Conservation (phyloP, 2,888 invertebrate genomes). For the Automeris io region DNA sequence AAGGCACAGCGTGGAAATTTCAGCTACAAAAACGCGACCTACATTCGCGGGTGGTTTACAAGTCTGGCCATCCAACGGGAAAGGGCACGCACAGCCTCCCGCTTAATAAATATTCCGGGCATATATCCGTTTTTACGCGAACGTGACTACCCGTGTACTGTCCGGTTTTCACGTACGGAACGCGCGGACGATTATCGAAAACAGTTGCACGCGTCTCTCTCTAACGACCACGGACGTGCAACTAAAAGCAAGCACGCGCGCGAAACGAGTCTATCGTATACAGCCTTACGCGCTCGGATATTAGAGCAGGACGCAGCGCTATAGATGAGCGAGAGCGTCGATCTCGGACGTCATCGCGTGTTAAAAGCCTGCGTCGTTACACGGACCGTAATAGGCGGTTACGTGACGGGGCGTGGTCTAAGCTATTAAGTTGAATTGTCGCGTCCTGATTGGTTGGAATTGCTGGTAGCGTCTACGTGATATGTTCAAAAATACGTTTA, state of each 20-base stretch:
- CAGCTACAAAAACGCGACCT: conserved; percentile 51
- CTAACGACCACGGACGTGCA: conserved; percentile 72
- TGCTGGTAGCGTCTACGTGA: conserved; percentile 75
- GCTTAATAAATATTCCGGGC: conserved; percentile 80
- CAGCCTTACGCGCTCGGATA: conserved; percentile 57
- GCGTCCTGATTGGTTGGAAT: conserved; percentile 76
- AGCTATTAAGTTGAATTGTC: conserved; percentile 75
- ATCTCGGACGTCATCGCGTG: conserved; percentile 70
- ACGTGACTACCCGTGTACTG: conserved; percentile 73
- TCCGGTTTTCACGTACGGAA: conserved; percentile 76
- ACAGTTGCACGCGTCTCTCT: conserved; percentile 76
- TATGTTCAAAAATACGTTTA: conserved; percentile 76
- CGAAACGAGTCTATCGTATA: conserved; percentile 72
- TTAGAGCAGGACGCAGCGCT: conserved; percentile 47
- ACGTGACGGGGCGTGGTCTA: conserved; percentile 76
- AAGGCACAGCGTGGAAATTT: conserved; percentile 13
- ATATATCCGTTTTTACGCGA: conserved; percentile 78
- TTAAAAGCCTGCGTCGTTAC: conserved; percentile 76
- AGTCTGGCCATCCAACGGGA: conserved; percentile 68
- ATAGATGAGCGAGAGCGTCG: conserved; percentile 41
- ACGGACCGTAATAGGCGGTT: conserved; percentile 76
- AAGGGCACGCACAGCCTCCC: conserved; percentile 77
- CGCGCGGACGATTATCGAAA: conserved; percentile 76
- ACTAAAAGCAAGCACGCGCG: conserved; percentile 73
- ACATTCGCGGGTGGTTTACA: conserved; percentile 62